A percentile compares a stretch with the other conserved stretches of the same genome.
These are phyloP conservation scores for Leptopterna dolabrata DNA, from an alignment of 2,888 invertebrate genomes.

Conservation along the genomic window DNA sequence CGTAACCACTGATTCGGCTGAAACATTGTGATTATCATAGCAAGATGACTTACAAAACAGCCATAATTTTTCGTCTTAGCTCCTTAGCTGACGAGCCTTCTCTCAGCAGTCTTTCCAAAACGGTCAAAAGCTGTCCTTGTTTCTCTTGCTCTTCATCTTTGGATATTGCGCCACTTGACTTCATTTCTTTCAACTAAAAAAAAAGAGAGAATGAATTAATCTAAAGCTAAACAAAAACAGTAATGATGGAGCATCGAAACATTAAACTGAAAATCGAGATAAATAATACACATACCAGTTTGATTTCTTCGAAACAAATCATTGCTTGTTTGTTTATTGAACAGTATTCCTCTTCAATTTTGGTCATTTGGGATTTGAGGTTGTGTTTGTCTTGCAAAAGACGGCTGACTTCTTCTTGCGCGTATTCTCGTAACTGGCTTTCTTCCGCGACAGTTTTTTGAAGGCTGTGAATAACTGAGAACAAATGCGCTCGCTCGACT, in stretches of 20 bases:
- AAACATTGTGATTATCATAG: no score
- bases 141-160: conserved; percentile 45
- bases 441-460: conserved; percentile 8
- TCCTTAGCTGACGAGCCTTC: conserved; percentile 44
- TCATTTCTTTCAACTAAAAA: conserved; percentile 35
- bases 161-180: neutral
- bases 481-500: neutral
- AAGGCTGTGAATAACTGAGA: neutral
- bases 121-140: conserved; percentile 30
- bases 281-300: conserved; percentile 12
- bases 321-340: conserved; percentile 46
- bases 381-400: conserved; percentile 31
- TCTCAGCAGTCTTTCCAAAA: conserved; percentile 37
- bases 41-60: conserved; percentile 48
- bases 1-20: no score
- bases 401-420: conserved; percentile 12
- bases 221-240: neutral
- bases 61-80: conserved; percentile 31
- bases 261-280: neutral
- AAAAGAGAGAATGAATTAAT: no score
- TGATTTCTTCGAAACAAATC: conserved; percentile 49
- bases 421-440: neutral
- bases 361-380: conserved; percentile 19
- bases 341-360: conserved; percentile 48
- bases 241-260: neutral